phyloP scores from a whole-genome alignment of 2,797 vertebrate genomes.

The Hafferia zeledoni region DNA sequence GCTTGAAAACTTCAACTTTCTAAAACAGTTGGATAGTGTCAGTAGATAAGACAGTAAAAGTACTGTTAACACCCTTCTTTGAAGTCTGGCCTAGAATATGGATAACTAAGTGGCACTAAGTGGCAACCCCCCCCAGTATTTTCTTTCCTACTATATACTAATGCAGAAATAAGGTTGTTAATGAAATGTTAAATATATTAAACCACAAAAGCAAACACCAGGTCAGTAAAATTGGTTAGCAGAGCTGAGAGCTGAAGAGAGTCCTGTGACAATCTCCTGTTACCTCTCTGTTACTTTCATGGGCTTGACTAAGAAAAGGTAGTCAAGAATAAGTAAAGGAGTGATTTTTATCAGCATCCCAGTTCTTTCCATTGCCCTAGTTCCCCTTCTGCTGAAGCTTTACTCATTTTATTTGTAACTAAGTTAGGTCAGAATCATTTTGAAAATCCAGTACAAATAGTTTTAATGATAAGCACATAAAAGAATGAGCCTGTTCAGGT shows the following conservation, averaged over 20 bases:
- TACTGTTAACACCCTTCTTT: neutral
- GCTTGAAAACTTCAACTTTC: slow-evolving; percentile 43
- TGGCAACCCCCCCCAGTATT: neutral
- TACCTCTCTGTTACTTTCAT: neutral
- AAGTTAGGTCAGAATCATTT: neutral
- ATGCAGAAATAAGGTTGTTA: neutral
- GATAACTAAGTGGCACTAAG: neutral
- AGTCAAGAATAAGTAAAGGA: neutral
- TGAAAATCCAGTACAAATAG: neutral
- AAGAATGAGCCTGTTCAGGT: neutral
- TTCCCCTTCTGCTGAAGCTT: neutral
- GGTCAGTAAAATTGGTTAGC: neutral
- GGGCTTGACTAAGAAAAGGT: neutral
- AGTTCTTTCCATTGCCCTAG: neutral
- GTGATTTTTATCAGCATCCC: neutral
- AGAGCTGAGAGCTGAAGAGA: neutral
- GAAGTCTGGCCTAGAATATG: neutral
- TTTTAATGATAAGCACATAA: neutral
- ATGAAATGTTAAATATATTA: neutral
- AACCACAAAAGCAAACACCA: neutral
- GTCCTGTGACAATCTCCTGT: neutral
- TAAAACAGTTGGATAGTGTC: slow-evolving; percentile 10
- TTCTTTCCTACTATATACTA: neutral
- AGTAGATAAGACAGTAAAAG: neutral
- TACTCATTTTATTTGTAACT: neutral